Conservation (phyloP, 2,888 invertebrate species). For the Reticulitermes lucifugus region DNA sequence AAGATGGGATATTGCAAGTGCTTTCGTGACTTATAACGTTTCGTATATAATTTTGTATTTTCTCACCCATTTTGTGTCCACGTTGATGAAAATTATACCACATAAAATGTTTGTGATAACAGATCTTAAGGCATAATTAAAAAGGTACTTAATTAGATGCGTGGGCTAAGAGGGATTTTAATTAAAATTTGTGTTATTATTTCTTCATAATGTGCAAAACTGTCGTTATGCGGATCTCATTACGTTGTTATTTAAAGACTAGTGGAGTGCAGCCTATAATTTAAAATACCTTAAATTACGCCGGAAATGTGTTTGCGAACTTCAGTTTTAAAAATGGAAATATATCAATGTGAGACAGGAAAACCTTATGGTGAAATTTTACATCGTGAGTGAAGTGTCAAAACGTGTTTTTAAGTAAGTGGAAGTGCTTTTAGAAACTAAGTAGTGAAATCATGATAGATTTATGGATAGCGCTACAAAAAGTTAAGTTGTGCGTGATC, state of each 20-base stretch:
- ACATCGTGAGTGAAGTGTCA: too few relatives aligned
- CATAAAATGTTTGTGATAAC: constrained; percentile 12
- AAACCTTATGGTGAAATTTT: too few relatives aligned
- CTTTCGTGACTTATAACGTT: neutral
- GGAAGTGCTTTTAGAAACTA: too few relatives aligned
- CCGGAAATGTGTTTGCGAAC: constrained; percentile 18
- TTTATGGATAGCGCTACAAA: neutral
- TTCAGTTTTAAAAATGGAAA: neutral
- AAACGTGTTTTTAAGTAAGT: too few relatives aligned
- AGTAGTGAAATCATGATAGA: neutral
- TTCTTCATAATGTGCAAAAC: neutral
- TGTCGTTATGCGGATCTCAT: neutral
- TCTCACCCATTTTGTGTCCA: neutral
- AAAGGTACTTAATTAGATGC: neutral
- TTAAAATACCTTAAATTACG: neutral
- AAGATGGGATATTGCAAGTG: neutral
- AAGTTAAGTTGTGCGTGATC: neutral
- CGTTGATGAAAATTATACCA: neutral
- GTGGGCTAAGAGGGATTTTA: neutral
- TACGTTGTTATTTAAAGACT: neutral
- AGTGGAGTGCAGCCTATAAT: neutral
- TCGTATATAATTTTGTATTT: neutral
- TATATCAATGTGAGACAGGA: neutral
- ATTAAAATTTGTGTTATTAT: constrained; percentile 11
- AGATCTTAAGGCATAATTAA: neutral